Conservation (phyloP, 2,113 vertebrate genomes). For the Leptobrachium leishanense region DNA sequence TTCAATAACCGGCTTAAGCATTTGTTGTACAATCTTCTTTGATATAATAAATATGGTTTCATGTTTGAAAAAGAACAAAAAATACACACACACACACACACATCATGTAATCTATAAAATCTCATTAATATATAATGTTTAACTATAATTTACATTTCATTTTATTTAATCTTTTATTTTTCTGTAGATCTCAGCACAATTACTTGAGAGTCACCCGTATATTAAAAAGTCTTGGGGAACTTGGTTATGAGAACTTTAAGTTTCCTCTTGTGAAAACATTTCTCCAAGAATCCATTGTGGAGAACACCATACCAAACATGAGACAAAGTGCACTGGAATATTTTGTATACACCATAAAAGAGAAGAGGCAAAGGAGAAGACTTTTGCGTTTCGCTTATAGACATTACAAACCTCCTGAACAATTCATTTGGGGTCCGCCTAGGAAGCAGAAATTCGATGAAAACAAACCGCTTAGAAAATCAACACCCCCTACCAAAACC, state of each 20-base stretch:
- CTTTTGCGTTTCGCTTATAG: slow-evolving; percentile 87
- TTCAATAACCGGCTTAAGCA: too few species aligned
- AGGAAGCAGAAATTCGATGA: slow-evolving; percentile 65
- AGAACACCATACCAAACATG: slow-evolving; percentile 87
- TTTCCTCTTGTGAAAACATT: slow-evolving; percentile 87
- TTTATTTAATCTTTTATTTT: not conserved
- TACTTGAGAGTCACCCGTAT: slow-evolving; percentile 96
- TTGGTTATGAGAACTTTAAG: slow-evolving; percentile 94
- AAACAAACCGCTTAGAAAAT: slow-evolving; percentile 61
- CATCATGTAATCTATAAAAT: not conserved
- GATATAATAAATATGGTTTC: too few species aligned
- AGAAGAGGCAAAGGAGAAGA: slow-evolving; percentile 81
- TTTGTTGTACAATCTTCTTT: too few species aligned
- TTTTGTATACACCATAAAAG: slow-evolving; percentile 91
- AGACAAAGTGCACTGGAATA: slow-evolving; percentile 94
- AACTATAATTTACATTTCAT: too few species aligned
- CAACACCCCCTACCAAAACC: slow-evolving; percentile 55
- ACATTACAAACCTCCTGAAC: slow-evolving; percentile 84
- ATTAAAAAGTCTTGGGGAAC: slow-evolving; percentile 94
- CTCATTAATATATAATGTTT: too few species aligned
- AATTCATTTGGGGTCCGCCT: slow-evolving; percentile 93
- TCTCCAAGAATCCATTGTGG: slow-evolving; percentile 87
- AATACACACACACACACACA: too few species aligned
- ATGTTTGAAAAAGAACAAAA: too few species aligned
- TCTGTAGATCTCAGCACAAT: slow-evolving; percentile 92